Evolutionary conservation across 2,888 invertebrate species (phyloP).

Genomic region (Sinohyriopsis cumingii): DNA sequence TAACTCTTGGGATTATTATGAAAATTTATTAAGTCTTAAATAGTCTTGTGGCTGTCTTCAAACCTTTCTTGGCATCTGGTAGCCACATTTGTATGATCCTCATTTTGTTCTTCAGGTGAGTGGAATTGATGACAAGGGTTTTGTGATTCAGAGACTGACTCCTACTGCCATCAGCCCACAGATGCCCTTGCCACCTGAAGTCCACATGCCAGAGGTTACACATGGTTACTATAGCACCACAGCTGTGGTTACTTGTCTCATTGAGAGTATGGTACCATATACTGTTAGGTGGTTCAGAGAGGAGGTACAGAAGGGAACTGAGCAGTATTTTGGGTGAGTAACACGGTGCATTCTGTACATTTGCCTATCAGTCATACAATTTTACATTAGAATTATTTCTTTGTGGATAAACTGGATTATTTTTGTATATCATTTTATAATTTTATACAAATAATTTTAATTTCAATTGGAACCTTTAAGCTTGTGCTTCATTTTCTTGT

Average conservation of each 20-base stretch:
- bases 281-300: constrained; percentile 76
- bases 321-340: constrained; percentile 71
- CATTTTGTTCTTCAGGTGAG: constrained; percentile 75
- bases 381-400: too few relatives aligned
- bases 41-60: too few relatives aligned
- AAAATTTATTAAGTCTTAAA: too few relatives aligned
- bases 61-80: too few relatives aligned
- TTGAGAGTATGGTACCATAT: constrained; percentile 79
- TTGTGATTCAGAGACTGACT: constrained; percentile 78
- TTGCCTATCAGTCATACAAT: too few relatives aligned
- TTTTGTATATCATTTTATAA: background rate
- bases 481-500: too few relatives aligned
- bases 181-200: constrained; percentile 76
- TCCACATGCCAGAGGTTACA: constrained; percentile 73
- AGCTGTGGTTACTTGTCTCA: constrained; percentile 76
- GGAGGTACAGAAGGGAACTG: constrained; percentile 66
- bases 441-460: background rate
- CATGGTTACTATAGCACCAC: constrained; percentile 73
- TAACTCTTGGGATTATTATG: too few relatives aligned
- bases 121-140: constrained; percentile 78
- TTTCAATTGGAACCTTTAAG: background rate
- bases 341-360: too few relatives aligned
- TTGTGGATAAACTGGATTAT: background rate
- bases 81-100: background rate
- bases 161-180: constrained; percentile 80